Evolutionary conservation across 2,797 vertebrate genomes (phyloP).

Genomic region (Falco concolor): DNA sequence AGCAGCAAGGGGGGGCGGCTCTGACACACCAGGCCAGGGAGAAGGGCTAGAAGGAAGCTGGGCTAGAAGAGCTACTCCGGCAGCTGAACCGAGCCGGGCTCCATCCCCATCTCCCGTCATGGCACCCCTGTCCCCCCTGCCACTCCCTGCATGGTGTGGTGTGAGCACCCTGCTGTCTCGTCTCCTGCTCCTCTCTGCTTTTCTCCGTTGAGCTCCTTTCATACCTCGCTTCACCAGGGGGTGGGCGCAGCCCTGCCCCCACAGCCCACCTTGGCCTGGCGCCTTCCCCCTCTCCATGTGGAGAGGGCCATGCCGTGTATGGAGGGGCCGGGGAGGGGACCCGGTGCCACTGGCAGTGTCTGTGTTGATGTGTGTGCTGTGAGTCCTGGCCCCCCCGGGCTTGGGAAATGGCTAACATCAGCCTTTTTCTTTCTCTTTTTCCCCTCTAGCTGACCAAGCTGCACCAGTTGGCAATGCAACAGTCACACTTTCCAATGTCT

Average conservation of each 20-base stretch:
- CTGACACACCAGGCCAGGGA: background rate
- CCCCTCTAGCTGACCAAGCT: conserved; percentile 90
- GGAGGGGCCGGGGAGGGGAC: background rate
- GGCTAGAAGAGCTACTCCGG: background rate
- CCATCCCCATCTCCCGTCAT: background rate
- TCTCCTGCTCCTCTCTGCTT: conserved; percentile 62
- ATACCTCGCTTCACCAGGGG: background rate
- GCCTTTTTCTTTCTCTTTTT: background rate
- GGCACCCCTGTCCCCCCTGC: background rate
- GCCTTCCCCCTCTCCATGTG: background rate
- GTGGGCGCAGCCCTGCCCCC: background rate
- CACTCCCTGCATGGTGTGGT: conserved; percentile 61
- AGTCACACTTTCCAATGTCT: conserved; percentile 93
- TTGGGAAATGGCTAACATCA: conserved; percentile 46
- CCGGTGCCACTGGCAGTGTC: background rate
- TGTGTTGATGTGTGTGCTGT: background rate
- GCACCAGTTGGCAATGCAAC: conserved; percentile 99
- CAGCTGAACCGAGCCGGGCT: background rate
- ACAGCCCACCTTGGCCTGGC: background rate
- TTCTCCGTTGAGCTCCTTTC: conserved; percentile 52
- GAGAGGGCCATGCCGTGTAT: background rate
- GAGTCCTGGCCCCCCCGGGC: background rate
- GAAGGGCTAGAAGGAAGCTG: background rate
- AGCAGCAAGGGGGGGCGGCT: background rate
- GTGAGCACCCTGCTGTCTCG: conserved; percentile 31